These are phyloP conservation scores for Penelope pileata DNA, from an alignment of 2,113 vertebrate genomes.

Conservation along the genomic window DNA sequence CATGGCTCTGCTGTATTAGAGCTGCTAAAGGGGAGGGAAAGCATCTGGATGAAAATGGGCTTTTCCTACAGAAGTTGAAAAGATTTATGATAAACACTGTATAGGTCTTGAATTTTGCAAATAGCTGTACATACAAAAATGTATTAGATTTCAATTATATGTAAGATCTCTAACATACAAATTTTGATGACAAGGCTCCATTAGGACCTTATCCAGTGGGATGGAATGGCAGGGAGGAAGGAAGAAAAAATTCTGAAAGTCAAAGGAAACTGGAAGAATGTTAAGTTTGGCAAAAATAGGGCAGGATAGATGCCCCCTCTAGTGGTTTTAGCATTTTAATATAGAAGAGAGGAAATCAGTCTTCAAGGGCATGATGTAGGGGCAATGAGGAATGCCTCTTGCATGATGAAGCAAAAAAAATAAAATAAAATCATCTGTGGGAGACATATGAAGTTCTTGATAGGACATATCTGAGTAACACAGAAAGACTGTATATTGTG, in stretches of 20 bases:
- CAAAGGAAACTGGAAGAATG: neutral
- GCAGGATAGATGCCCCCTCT: neutral
- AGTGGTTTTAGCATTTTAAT: slow-evolving; percentile 3
- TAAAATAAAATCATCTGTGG: too few relatives aligned
- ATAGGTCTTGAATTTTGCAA: neutral
- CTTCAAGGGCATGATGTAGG: neutral
- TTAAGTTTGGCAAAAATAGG: neutral
- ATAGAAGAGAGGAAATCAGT: neutral
- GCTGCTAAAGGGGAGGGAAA: neutral
- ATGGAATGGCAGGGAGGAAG: rapidly evolving
- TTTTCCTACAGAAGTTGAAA: neutral
- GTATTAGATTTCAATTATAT: neutral
- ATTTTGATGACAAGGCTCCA: neutral
- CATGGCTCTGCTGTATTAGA: neutral
- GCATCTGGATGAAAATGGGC: neutral
- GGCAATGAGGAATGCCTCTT: neutral
- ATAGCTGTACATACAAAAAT: neutral
- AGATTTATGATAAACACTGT: neutral
- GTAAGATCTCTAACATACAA: neutral
- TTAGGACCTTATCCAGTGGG: neutral
- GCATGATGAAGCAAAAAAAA: neutral
- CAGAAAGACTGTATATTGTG: neutral
- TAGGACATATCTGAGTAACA: neutral
- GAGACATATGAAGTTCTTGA: neutral
- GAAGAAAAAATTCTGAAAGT: neutral